Conservation (phyloP, 2,888 invertebrate species). For the Tillus elongatus region DNA sequence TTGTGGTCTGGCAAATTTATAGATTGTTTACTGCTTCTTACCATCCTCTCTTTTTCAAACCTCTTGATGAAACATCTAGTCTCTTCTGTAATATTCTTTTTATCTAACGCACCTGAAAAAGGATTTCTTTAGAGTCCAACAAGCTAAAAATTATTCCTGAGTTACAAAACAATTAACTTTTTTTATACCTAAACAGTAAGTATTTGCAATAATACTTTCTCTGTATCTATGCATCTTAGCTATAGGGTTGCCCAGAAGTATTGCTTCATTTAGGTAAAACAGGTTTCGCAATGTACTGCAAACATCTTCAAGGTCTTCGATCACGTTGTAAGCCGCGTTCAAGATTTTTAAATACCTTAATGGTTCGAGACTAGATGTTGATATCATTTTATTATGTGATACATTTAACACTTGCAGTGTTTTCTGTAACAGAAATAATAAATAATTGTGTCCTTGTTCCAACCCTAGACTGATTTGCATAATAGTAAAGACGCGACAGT, state of each 20-base stretch:
- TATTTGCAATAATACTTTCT: slow-evolving; percentile 57
- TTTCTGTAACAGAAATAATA: slow-evolving; percentile 40
- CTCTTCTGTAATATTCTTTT: slow-evolving; percentile 48
- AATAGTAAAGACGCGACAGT: too few species aligned
- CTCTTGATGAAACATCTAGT: slow-evolving; percentile 54
- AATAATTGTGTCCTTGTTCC: neutral
- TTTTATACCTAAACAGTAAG: slow-evolving; percentile 49
- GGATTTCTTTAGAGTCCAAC: too few species aligned
- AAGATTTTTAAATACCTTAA: slow-evolving; percentile 47
- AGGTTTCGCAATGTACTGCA: slow-evolving; percentile 49
- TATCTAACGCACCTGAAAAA: slow-evolving; percentile 51
- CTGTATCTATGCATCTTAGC: slow-evolving; percentile 54
- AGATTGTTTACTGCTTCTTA: slow-evolving; percentile 21
- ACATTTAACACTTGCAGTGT: slow-evolving; percentile 53
- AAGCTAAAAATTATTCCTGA: slow-evolving; percentile 14
- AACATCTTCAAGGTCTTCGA: slow-evolving; percentile 48
- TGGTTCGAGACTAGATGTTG: slow-evolving; percentile 46
- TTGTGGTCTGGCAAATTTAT: too few species aligned
- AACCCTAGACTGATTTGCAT: too few species aligned
- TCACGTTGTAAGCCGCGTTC: slow-evolving; percentile 50
- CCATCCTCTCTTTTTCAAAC: slow-evolving; percentile 48
- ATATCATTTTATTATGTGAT: slow-evolving; percentile 52
- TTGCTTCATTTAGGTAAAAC: slow-evolving; percentile 47
- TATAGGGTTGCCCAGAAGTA: slow-evolving; percentile 56
- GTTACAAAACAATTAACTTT: slow-evolving; percentile 6